Percentiles rank a stretch among this genome's conserved stretches.
Evolutionary conservation across 2,888 invertebrate genomes (phyloP).

Genomic region (Lomographa bimaculata): DNA sequence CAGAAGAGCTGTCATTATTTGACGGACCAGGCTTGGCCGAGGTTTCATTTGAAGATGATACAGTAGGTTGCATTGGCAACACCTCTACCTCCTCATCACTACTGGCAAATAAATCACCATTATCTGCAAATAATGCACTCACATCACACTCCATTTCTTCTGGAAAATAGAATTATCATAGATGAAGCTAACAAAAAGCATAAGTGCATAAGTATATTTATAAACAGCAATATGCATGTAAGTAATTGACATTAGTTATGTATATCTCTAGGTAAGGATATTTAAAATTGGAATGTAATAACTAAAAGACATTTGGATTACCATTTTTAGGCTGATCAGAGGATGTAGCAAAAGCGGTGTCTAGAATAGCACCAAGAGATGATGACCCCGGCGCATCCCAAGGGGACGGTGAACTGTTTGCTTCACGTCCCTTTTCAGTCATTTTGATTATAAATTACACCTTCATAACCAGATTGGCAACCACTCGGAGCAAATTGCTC

Average conservation of each 20-base stretch:
- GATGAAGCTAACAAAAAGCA: no score
- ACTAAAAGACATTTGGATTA: slow-evolving; percentile 35
- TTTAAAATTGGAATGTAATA: no score
- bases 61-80: slow-evolving; percentile 50
- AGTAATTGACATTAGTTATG: no score
- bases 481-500: no score
- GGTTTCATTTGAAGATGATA: slow-evolving; percentile 43
- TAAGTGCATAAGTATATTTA: no score
- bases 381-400: slow-evolving; percentile 78
- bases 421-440: slow-evolving; percentile 69
- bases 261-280: no score
- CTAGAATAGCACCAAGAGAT: slow-evolving; percentile 85
- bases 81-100: slow-evolving; percentile 84
- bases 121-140: slow-evolving; percentile 84
- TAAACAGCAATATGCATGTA: no score
- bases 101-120: slow-evolving; percentile 21
- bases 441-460: slow-evolving; percentile 40
- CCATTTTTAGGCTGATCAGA: slow-evolving; percentile 69
- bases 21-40: slow-evolving; percentile 59
- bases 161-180: slow-evolving; percentile 47
- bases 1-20: slow-evolving; percentile 65
- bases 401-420: slow-evolving; percentile 62
- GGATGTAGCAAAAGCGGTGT: slow-evolving; percentile 85
- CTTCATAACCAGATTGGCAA: slow-evolving; percentile 23
- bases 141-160: slow-evolving; percentile 85